phyloP scores from a whole-genome alignment of 2,113 vertebrate species.

The Vireo altiloquus region DNA sequence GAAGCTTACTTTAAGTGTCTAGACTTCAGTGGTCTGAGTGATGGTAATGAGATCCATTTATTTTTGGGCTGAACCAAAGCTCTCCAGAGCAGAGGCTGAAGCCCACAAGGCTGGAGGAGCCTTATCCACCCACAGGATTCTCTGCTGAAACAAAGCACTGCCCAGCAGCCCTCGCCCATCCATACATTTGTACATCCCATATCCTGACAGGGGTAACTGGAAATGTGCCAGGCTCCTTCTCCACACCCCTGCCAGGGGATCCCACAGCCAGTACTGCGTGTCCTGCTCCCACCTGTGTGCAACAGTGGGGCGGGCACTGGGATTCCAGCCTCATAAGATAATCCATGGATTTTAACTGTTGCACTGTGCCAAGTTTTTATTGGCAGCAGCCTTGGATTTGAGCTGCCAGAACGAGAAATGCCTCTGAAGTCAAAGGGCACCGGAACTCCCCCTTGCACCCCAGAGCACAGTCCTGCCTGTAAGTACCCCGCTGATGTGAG shows the following conservation, averaged over 20 bases:
- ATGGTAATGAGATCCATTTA: neutral
- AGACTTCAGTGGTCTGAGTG: neutral
- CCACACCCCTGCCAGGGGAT: neutral
- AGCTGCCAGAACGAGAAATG: neutral
- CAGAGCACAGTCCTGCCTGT: neutral
- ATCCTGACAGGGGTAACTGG: neutral
- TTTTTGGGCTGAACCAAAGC: neutral
- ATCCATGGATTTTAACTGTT: neutral
- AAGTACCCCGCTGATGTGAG: accelerated
- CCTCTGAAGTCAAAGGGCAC: neutral
- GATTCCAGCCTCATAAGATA: constrained; percentile 7
- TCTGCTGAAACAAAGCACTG: neutral
- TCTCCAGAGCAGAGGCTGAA: neutral
- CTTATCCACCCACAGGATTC: neutral
- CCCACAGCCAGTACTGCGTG: neutral
- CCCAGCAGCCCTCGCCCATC: neutral
- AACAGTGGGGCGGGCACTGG: accelerated
- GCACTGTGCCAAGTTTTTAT: neutral
- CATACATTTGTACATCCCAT: accelerated
- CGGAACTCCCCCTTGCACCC: neutral
- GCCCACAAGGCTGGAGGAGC: neutral
- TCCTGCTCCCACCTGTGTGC: neutral
- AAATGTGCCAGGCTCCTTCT: neutral
- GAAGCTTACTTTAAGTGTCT: neutral
- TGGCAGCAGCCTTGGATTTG: neutral